phyloP scores from a whole-genome alignment of 1,140 invertebrate species.

The Bombus huntii region DNA sequence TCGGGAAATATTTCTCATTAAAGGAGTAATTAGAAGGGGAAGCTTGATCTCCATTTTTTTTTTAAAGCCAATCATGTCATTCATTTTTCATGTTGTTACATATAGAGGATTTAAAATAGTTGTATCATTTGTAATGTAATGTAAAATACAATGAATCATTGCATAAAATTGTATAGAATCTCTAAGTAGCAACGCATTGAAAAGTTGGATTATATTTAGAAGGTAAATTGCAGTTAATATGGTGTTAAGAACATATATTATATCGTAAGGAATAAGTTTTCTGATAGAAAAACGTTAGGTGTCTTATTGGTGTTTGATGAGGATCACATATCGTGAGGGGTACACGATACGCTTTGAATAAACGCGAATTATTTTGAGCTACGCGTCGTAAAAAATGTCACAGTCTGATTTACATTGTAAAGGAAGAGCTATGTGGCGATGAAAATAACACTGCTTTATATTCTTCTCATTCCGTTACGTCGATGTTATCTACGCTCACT shows the following conservation, averaged over 20 bases:
- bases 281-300: background rate
- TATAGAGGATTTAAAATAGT: background rate
- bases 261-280: background rate
- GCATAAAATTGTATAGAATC: background rate
- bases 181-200: background rate
- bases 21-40: no score
- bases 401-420: slow-evolving; percentile 16
- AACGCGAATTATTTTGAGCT: background rate
- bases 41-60: no score
- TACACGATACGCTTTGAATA: background rate
- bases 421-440: background rate
- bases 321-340: no score
- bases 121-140: no score
- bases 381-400: background rate
- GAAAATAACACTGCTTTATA: slow-evolving; percentile 30
- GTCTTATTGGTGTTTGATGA: background rate
- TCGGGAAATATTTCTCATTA: no score
- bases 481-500: slow-evolving; percentile 18
- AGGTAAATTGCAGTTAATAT: no score
- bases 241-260: background rate
- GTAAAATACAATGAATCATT: no score
- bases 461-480: slow-evolving; percentile 14
- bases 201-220: background rate
- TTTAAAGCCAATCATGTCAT: no score
- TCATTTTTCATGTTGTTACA: no score